These are phyloP conservation scores for Scaptodrosophila latifasciaeformis DNA, from an alignment of 2,888 invertebrate species.

Conservation along the genomic window DNA sequence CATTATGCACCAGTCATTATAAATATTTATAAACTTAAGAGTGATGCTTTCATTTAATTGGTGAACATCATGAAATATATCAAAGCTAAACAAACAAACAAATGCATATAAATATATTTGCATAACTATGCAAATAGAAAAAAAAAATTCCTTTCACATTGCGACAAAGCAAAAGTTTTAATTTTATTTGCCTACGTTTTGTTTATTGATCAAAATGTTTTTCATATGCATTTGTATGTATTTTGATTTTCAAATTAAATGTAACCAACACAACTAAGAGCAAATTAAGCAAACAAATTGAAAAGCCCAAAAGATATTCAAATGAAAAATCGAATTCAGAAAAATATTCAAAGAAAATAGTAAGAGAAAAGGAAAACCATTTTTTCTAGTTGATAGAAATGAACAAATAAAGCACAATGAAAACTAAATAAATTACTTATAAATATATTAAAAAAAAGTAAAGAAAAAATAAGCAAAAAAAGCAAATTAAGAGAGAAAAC, in stretches of 20 bases:
- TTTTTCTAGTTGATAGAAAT: conserved; percentile 49
- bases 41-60: no score
- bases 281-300: conserved; percentile 5
- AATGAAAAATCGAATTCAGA: conserved; percentile 12
- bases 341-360: conserved; percentile 11
- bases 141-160: no score
- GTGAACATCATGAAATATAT: no score
- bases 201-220: no score
- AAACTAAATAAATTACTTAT: conserved; percentile 51
- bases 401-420: conserved; percentile 15
- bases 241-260: no score
- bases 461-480: conserved; percentile 26
- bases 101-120: no score
- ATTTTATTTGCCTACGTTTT: no score
- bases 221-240: no score
- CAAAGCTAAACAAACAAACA: no score
- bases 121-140: conserved; percentile 14
- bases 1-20: conserved; percentile 61
- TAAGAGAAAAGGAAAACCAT: conserved; percentile 10
- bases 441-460: conserved; percentile 19
- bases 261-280: no score
- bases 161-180: no score
- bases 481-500: conserved; percentile 2
- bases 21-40: conserved; percentile 53
- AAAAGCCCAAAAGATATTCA: conserved; percentile 2